Percentiles rank a stretch among this genome's conserved stretches.
Conservation (phyloP, 2,797 vertebrate species). For the Hypotaenidia okinawae region DNA sequence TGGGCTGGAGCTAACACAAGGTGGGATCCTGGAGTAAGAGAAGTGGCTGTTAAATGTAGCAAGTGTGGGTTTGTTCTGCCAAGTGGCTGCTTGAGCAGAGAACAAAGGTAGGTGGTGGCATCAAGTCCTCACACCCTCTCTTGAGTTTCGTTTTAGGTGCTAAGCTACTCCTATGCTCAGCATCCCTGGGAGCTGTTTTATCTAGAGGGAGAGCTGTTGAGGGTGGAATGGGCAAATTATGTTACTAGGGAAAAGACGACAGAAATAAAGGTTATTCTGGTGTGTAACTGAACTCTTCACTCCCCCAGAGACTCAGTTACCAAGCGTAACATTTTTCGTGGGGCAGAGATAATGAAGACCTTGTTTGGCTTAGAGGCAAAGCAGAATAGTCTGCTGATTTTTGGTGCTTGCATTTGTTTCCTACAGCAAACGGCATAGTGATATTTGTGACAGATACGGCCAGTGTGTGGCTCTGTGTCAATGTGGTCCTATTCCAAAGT, state of each 20-base stretch:
- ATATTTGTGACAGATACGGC: background rate
- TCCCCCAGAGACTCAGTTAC: background rate
- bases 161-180: background rate
- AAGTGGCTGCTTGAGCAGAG: background rate
- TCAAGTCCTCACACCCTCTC: background rate
- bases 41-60: background rate
- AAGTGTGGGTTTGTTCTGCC: slow-evolving; percentile 44
- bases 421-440: background rate
- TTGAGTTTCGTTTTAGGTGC: slow-evolving; percentile 4
- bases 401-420: background rate
- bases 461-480: fast-evolving
- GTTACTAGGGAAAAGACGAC: background rate
- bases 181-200: background rate
- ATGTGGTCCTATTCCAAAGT: fast-evolving
- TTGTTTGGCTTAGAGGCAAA: background rate
- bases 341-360: background rate
- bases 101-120: slow-evolving; percentile 53
- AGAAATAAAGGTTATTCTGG: background rate
- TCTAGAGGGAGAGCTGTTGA: background rate
- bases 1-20: background rate
- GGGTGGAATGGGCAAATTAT: background rate
- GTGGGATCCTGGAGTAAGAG: background rate
- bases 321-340: background rate
- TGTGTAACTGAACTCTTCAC: background rate
- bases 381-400: background rate